These are phyloP conservation scores for Hydrolagus colliei DNA, from an alignment of 2,797 vertebrate species.

Conservation along the genomic window DNA sequence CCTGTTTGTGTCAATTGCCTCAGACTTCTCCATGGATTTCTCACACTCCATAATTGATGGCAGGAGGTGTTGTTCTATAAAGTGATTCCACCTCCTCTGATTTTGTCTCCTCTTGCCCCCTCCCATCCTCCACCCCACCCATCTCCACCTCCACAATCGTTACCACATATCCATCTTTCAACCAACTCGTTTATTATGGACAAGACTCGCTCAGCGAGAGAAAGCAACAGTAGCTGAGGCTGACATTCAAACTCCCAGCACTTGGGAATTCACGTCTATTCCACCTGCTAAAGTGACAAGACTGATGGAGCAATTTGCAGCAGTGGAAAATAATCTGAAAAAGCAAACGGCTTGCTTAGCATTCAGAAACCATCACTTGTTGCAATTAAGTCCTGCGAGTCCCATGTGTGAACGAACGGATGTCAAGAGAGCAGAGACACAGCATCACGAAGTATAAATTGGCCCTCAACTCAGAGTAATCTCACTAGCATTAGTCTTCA, in stretches of 20 bases:
- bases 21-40: too few relatives aligned
- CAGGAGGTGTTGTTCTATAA: not conserved
- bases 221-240: not conserved
- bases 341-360: not conserved
- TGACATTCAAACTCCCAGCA: not conserved
- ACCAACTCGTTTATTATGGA: too few relatives aligned
- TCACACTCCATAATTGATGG: not conserved
- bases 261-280: not conserved
- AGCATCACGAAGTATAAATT: not conserved
- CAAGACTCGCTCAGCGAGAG: not conserved
- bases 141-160: not conserved
- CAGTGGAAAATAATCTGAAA: not conserved
- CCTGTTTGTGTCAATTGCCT: too few relatives aligned
- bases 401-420: not conserved
- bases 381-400: not conserved
- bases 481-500: too few relatives aligned
- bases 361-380: not conserved
- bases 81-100: not conserved
- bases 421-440: not conserved
- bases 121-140: not conserved
- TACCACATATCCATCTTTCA: not conserved
- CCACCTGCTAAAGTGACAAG: not conserved
- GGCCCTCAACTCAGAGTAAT: not conserved
- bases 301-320: not conserved
- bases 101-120: not conserved